Percentiles rank a stretch among this genome's conserved stretches.
Conservation (phyloP, 2,797 vertebrate genomes). For the Ispidina picta region DNA sequence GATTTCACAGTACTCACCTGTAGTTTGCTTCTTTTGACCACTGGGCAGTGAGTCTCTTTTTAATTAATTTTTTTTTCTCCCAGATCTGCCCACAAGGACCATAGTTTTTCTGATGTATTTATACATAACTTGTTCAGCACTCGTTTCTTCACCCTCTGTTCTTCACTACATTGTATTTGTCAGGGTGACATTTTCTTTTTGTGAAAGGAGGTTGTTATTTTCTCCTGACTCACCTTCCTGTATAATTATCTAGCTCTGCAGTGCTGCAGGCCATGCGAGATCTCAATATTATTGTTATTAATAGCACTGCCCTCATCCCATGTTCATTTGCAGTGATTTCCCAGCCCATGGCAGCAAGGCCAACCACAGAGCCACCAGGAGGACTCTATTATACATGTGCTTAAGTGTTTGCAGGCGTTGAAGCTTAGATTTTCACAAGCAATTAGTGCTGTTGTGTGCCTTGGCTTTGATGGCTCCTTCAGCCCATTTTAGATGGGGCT, state of each 20-base stretch:
- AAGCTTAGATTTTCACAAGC: constrained; percentile 18
- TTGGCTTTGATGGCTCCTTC: neutral
- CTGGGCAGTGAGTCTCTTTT: neutral
- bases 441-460: neutral
- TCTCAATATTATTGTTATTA: constrained; percentile 12
- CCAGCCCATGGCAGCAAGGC: neutral
- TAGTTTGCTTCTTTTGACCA: neutral
- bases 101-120: neutral
- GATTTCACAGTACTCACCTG: neutral
- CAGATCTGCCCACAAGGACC: neutral
- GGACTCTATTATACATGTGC: neutral
- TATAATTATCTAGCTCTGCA: neutral
- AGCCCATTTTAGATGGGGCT: neutral
- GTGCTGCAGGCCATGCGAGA: neutral
- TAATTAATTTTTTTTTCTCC: neutral
- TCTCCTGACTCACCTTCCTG: constrained; percentile 1
- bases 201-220: neutral
- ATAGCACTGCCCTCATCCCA: neutral
- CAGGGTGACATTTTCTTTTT: neutral
- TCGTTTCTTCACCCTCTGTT: neutral
- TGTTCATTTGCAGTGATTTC: neutral
- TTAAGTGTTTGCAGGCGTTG: constrained; percentile 22
- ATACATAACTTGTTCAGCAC: neutral
- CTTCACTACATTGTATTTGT: neutral
- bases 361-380: neutral